phyloP scores from a whole-genome alignment of 2,113 vertebrate species.

The Elaphurus davidianus region DNA sequence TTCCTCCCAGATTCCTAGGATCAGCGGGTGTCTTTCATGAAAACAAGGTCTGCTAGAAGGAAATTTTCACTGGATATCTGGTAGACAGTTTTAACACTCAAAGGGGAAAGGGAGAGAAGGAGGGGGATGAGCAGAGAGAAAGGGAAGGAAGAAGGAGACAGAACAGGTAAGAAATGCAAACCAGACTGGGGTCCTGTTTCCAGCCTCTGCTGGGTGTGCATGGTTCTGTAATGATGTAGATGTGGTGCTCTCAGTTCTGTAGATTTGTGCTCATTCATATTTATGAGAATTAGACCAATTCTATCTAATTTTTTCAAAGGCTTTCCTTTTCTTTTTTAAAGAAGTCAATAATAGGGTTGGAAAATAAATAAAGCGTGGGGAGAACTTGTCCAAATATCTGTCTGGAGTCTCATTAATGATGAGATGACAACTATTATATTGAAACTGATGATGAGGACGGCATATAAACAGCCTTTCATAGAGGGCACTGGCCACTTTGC shows the following conservation, averaged over 20 bases:
- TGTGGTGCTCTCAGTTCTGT: neutral
- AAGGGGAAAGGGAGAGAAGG: neutral
- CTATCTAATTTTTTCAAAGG: neutral
- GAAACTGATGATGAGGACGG: neutral
- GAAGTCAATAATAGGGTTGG: neutral
- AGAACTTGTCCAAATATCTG: neutral
- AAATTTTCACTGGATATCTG: neutral
- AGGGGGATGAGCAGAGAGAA: neutral
- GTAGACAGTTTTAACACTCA: neutral
- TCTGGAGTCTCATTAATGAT: neutral
- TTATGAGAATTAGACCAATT: neutral
- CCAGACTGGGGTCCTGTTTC: too few species aligned
- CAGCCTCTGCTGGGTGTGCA: rapidly evolving
- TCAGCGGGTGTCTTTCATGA: neutral
- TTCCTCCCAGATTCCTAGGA: neutral
- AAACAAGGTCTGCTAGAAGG: neutral
- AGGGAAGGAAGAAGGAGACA: neutral
- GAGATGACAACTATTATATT: neutral
- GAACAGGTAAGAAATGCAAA: neutral
- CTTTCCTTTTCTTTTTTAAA: neutral
- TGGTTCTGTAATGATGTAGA: neutral
- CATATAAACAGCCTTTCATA: neutral
- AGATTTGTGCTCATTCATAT: neutral
- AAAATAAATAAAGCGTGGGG: neutral
- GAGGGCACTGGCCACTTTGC: neutral